Percentiles rank a stretch among this genome's conserved stretches.
These are phyloP conservation scores for Prolemur simus DNA, from an alignment of 2,113 vertebrate species.

Conservation along the genomic window DNA sequence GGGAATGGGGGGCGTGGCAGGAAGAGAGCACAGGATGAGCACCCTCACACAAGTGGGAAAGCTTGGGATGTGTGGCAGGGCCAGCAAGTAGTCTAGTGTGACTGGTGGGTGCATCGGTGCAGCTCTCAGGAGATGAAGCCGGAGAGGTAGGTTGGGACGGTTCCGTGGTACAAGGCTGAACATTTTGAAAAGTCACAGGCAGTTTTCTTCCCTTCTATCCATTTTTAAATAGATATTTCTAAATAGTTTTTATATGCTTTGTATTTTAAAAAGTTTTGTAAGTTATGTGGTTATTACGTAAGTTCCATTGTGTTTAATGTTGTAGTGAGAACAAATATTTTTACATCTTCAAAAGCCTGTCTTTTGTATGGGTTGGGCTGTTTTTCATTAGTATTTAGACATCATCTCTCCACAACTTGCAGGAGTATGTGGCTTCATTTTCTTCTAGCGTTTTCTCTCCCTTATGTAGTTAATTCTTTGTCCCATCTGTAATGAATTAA, in stretches of 20 bases:
- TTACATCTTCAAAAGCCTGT: not conserved
- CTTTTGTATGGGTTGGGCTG: not conserved
- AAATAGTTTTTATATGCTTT: not conserved
- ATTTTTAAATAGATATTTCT: not conserved
- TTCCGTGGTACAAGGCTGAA: not conserved
- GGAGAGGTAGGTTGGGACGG: constrained; percentile 58
- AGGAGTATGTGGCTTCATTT: not conserved
- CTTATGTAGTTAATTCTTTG: not conserved
- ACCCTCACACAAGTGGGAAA: not conserved
- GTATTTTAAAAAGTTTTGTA: constrained; percentile 30
- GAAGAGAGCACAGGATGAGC: constrained; percentile 36
- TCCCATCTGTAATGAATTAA: not conserved
- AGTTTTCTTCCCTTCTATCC: not conserved
- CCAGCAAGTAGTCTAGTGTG: not conserved
- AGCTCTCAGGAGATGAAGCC: constrained; percentile 47
- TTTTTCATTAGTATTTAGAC: not conserved
- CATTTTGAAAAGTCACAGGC: not conserved
- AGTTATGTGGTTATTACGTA: not conserved
- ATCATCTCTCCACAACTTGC: not conserved
- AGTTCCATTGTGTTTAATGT: not conserved
- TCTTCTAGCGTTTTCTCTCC: not conserved
- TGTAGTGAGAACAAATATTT: not conserved
- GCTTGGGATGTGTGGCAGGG: not conserved
- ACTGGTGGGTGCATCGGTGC: not conserved
- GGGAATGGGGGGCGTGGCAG: constrained; percentile 29